Evolutionary conservation across 2,888 invertebrate genomes (phyloP).

Genomic region (Chloroclystis v-ata): DNA sequence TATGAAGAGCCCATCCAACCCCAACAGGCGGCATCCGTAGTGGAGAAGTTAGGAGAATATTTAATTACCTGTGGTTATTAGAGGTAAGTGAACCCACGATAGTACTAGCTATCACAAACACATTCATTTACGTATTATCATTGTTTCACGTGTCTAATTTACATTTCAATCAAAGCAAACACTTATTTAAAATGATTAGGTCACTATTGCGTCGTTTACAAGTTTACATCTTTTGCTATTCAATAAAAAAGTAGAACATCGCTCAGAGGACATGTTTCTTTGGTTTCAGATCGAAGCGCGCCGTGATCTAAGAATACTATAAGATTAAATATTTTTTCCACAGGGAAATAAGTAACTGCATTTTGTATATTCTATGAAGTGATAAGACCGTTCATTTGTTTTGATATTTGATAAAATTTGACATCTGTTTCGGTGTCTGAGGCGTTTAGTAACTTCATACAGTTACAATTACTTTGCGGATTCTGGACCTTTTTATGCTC

Average conservation of each 20-base stretch:
- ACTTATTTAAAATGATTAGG: too few species aligned
- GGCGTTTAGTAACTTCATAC: slow-evolving; percentile 65
- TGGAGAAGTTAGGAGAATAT: slow-evolving; percentile 98
- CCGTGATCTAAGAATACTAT: slow-evolving; percentile 78
- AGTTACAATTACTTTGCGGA: slow-evolving; percentile 74
- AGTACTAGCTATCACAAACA: too few species aligned
- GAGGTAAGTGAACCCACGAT: slow-evolving; percentile 82
- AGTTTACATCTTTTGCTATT: too few species aligned
- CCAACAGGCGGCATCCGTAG: slow-evolving; percentile 97
- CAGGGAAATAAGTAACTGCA: slow-evolving; percentile 80
- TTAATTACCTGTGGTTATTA: slow-evolving; percentile 98
- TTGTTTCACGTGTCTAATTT: too few species aligned
- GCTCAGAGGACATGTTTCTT: slow-evolving; percentile 34
- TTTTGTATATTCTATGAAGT: slow-evolving; percentile 80
- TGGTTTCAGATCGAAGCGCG: slow-evolving; percentile 74
- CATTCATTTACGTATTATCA: too few species aligned
- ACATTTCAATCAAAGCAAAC: too few species aligned
- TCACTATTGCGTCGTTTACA: too few species aligned
- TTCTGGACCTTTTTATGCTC: slow-evolving; percentile 75
- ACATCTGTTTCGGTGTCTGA: slow-evolving; percentile 67
- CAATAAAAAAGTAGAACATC: too few species aligned
- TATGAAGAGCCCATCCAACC: slow-evolving; percentile 98
- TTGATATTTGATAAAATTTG: slow-evolving; percentile 76
- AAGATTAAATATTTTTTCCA: slow-evolving; percentile 78
- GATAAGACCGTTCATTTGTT: slow-evolving; percentile 78